phyloP scores from a whole-genome alignment of 2,797 vertebrate genomes.

The Scolopax bukidnonensis region DNA sequence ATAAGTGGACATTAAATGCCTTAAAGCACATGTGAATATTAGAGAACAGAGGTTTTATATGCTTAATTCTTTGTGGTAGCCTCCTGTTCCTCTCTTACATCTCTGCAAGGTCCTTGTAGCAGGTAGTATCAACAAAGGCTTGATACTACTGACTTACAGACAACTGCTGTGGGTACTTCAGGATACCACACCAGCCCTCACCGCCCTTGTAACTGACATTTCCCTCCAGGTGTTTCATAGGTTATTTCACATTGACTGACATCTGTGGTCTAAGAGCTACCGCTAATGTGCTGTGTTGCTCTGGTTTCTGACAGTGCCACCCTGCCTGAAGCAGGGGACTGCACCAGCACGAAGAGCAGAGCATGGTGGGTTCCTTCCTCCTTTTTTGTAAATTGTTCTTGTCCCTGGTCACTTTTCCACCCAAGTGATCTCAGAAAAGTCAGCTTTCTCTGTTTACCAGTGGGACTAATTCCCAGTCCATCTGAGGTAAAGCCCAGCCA shows the following conservation, averaged over 20 bases:
- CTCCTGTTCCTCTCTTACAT: neutral
- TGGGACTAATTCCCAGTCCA: rapidly evolving
- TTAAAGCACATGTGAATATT: neutral
- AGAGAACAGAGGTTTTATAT: neutral
- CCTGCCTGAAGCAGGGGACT: neutral
- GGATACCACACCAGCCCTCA: neutral
- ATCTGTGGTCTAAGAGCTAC: neutral
- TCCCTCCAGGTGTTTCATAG: neutral
- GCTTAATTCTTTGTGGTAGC: neutral
- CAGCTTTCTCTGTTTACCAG: neutral
- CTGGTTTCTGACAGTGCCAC: neutral
- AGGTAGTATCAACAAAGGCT: neutral
- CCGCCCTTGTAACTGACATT: neutral
- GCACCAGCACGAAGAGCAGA: neutral
- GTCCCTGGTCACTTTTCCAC: neutral
- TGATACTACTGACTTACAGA: neutral
- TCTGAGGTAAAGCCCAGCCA: neutral
- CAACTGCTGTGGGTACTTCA: neutral
- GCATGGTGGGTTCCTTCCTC: rapidly evolving
- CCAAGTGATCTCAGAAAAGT: neutral
- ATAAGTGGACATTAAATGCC: neutral
- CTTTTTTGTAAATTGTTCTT: neutral
- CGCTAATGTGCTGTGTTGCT: neutral
- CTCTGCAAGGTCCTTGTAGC: neutral
- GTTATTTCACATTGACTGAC: neutral